Percentiles rank a stretch among this genome's conserved stretches.
These are phyloP conservation scores for Fregetta grallaria DNA, from an alignment of 2,113 vertebrate species.

Conservation along the genomic window DNA sequence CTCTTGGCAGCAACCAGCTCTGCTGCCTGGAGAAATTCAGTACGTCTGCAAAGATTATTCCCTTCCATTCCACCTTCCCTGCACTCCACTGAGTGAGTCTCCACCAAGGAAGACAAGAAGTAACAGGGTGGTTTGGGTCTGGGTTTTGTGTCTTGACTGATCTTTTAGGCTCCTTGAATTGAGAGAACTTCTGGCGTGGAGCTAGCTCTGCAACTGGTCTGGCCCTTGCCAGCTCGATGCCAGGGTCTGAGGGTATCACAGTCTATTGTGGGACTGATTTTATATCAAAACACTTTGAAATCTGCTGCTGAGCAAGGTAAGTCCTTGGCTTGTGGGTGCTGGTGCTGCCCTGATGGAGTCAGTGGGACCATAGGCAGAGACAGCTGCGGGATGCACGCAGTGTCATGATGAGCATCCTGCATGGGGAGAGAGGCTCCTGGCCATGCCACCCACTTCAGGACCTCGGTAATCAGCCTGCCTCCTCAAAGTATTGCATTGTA, in stretches of 20 bases:
- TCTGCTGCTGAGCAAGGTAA: background rate
- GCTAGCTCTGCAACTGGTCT: background rate
- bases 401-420: too few species aligned
- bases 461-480: background rate
- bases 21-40: background rate
- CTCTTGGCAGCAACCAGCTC: background rate
- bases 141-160: background rate
- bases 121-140: background rate
- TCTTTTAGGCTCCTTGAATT: background rate
- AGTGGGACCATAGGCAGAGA: background rate
- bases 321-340: background rate
- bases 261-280: background rate
- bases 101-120: background rate
- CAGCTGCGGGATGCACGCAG: rapidly evolving
- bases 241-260: background rate
- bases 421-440: background rate
- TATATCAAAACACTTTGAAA: background rate
- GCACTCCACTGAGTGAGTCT: background rate
- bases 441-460: background rate
- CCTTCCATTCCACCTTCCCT: background rate
- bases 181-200: background rate
- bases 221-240: background rate
- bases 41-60: background rate
- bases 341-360: background rate
- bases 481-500: background rate